Percentiles rank a stretch among this genome's conserved stretches.
Evolutionary conservation across 2,797 vertebrate species (phyloP).

Genomic region (Gastrophryne carolinensis): DNA sequence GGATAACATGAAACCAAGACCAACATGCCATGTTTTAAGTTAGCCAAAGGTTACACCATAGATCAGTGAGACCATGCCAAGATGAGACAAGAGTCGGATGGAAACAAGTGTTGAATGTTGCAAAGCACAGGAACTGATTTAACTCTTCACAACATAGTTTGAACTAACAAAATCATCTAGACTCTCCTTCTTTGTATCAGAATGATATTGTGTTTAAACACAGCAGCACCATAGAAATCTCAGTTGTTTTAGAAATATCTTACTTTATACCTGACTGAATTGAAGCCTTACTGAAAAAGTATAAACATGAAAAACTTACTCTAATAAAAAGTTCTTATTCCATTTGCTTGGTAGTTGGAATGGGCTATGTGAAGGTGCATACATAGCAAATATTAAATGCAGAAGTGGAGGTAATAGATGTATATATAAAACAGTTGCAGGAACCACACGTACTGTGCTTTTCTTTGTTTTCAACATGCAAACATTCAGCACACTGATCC

Average conservation of each 20-base stretch:
- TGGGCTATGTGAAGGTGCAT: conserved; percentile 18
- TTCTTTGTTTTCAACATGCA: conserved; percentile 24
- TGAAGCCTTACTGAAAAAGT: background rate
- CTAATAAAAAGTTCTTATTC: background rate
- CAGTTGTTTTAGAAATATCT: background rate
- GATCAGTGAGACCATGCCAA: too few relatives aligned
- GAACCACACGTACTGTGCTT: conserved; percentile 1
- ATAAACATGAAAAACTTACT: background rate
- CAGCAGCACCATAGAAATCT: background rate
- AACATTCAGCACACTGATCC: conserved; percentile 24
- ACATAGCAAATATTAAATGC: conserved; percentile 24
- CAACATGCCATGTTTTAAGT: too few relatives aligned
- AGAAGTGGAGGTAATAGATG: conserved; percentile 26
- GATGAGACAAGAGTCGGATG: too few relatives aligned
- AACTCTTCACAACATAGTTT: too few relatives aligned
- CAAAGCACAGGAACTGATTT: too few relatives aligned
- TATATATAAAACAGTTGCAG: conserved; percentile 30
- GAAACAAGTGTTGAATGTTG: too few relatives aligned
- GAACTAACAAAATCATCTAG: too few relatives aligned
- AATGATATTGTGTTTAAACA: background rate
- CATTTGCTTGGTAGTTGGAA: background rate
- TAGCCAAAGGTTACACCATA: too few relatives aligned
- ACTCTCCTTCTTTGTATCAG: too few relatives aligned
- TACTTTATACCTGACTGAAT: background rate
- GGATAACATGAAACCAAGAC: too few relatives aligned